A percentile compares a stretch with the other conserved stretches of the same genome.
phyloP scores from a whole-genome alignment of 2,888 invertebrate species.

The Busseola fusca region DNA sequence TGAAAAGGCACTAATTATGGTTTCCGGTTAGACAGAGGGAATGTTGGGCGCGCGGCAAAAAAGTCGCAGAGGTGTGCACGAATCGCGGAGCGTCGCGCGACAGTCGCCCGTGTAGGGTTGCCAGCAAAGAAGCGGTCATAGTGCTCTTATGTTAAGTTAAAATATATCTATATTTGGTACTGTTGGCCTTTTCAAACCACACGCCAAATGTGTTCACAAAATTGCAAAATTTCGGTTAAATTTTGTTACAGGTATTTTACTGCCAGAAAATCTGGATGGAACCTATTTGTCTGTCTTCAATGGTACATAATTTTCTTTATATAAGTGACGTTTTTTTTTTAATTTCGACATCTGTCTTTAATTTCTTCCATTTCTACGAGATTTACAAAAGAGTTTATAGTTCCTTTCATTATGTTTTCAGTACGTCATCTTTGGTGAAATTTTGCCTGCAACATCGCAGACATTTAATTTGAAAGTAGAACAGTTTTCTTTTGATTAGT shows the following conservation, averaged over 20 bases:
- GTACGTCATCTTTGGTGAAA: neutral
- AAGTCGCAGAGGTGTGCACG: constrained; percentile 70
- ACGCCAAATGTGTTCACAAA: neutral
- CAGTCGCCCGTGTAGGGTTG: constrained; percentile 59
- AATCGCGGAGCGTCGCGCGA: constrained; percentile 55
- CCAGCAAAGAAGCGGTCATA: neutral
- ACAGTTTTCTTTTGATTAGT: neutral
- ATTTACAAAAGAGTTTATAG: neutral
- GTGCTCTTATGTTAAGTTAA: neutral
- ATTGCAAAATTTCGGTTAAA: neutral
- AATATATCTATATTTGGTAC: neutral
- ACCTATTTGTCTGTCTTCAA: no score
- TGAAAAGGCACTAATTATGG: constrained; percentile 73
- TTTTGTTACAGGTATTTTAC: neutral
- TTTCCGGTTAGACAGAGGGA: constrained; percentile 67
- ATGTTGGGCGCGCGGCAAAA: constrained; percentile 68
- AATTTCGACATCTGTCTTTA: neutral
- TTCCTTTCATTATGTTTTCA: neutral
- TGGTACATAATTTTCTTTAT: neutral
- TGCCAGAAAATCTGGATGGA: neutral
- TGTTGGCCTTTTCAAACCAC: neutral
- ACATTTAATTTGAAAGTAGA: neutral
- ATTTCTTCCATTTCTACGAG: neutral
- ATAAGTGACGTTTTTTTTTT: neutral
- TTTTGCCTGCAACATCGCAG: neutral